These are phyloP conservation scores for Celastrina argiolus DNA, from an alignment of 2,888 invertebrate species.

Conservation along the genomic window DNA sequence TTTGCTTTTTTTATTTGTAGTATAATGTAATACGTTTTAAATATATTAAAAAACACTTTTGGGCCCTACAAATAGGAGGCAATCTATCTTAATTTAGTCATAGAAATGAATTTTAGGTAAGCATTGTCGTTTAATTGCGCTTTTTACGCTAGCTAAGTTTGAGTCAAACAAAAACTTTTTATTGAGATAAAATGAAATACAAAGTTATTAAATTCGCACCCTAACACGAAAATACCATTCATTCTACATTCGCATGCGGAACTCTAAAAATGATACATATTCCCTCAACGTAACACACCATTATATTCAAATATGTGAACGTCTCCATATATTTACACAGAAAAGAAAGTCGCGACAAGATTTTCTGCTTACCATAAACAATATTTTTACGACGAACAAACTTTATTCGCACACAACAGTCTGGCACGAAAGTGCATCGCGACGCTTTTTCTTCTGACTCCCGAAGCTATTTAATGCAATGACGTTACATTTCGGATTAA, in stretches of 20 bases:
- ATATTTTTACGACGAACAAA: slow-evolving; percentile 55
- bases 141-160: neutral
- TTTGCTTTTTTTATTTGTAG: too few species aligned
- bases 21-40: too few species aligned
- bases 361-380: slow-evolving; percentile 73
- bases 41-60: too few species aligned
- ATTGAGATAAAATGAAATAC: neutral
- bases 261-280: slow-evolving; percentile 7
- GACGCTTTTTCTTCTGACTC: slow-evolving; percentile 30
- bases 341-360: slow-evolving; percentile 60
- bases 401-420: slow-evolving; percentile 34
- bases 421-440: slow-evolving; percentile 32
- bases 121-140: neutral
- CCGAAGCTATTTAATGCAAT: slow-evolving; percentile 4
- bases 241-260: neutral
- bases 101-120: neutral
- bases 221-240: neutral
- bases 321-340: slow-evolving; percentile 25
- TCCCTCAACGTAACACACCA: slow-evolving; percentile 8
- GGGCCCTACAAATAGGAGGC: too few species aligned
- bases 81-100: neutral
- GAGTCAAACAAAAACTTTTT: neutral
- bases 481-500: too few species aligned
- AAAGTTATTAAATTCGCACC: too few species aligned
- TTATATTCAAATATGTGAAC: slow-evolving; percentile 22